Evolutionary conservation across 2,797 vertebrate genomes (phyloP).

Genomic region (Danio aesculapii): DNA sequence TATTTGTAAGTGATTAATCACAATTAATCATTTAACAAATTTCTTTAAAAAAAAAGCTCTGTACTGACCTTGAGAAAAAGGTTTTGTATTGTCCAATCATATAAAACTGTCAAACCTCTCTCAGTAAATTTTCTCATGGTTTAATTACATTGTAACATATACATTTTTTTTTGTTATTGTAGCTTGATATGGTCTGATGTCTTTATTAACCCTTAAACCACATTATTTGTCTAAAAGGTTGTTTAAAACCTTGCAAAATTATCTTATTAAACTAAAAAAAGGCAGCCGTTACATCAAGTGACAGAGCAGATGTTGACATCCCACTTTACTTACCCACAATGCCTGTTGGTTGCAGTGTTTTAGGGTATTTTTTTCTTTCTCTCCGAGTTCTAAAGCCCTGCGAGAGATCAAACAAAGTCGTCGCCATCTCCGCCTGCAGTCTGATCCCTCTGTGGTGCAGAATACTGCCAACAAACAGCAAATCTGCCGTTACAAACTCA

Average conservation of each 20-base stretch:
- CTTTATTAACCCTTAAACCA: no score
- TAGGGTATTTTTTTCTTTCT: slow-evolving; percentile 26
- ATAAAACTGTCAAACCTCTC: no score
- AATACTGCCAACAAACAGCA: slow-evolving; percentile 62
- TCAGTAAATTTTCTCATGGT: no score
- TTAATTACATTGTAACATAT: no score
- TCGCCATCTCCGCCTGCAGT: slow-evolving; percentile 51
- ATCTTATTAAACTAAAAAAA: not conserved
- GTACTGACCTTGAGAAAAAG: no score
- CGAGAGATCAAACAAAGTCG: slow-evolving; percentile 68
- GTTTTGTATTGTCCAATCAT: no score
- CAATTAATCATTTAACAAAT: no score
- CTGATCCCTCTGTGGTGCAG: slow-evolving; percentile 60
- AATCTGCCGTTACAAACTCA: slow-evolving; percentile 63
- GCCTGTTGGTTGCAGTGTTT: slow-evolving; percentile 20
- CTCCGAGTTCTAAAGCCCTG: slow-evolving; percentile 50
- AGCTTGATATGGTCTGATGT: not conserved
- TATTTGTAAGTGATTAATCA: no score
- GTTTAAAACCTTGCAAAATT: not conserved
- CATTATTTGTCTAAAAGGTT: not conserved
- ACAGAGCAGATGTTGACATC: slow-evolving; percentile 16
- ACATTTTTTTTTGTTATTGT: not conserved
- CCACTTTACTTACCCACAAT: slow-evolving; percentile 39
- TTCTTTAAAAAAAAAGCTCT: no score
- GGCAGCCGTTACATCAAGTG: not conserved